Evolutionary conservation across 2,888 invertebrate genomes (phyloP).

Genomic region (Allophyes oxyacanthae): DNA sequence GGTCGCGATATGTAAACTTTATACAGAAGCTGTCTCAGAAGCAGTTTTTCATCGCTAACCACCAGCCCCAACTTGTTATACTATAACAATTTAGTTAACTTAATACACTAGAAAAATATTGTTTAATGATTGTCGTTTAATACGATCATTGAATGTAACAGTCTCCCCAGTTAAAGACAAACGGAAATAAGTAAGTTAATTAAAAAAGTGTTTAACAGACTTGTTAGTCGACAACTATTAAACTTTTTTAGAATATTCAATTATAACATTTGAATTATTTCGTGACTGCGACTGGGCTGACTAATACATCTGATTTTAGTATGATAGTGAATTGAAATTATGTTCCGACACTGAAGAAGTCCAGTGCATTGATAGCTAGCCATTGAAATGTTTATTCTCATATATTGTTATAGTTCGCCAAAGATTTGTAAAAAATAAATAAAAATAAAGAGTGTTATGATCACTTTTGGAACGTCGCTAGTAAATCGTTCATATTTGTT

Average conservation of each 20-base stretch:
- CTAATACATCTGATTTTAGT: constrained; percentile 12
- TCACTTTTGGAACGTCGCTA: constrained; percentile 81
- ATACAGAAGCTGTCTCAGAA: constrained; percentile 35
- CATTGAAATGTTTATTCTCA: constrained; percentile 72
- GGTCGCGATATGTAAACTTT: constrained; percentile 39
- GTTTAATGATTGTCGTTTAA: constrained; percentile 50
- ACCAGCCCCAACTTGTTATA: constrained; percentile 51
- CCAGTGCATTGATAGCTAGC: constrained; percentile 63
- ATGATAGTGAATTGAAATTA: constrained; percentile 29
- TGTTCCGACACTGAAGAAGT: constrained; percentile 51
- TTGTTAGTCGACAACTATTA: constrained; percentile 36
- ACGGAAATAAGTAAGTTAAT: constrained; percentile 18
- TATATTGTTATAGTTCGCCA: constrained; percentile 87
- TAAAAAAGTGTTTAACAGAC: constrained; percentile 33
- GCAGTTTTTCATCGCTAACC: constrained; percentile 42
- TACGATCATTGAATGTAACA: constrained; percentile 35
- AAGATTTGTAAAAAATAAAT: constrained; percentile 81
- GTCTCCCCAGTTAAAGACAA: constrained; percentile 36
- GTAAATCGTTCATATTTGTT: constrained; percentile 75
- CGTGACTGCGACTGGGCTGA: constrained; percentile 37
- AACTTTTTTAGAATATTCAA: constrained; percentile 51
- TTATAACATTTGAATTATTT: constrained; percentile 27
- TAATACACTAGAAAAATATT: constrained; percentile 55
- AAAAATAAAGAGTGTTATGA: constrained; percentile 79
- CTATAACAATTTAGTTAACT: constrained; percentile 52